phyloP scores from a whole-genome alignment of 2,113 vertebrate species.

The Lophochroa leadbeateri region DNA sequence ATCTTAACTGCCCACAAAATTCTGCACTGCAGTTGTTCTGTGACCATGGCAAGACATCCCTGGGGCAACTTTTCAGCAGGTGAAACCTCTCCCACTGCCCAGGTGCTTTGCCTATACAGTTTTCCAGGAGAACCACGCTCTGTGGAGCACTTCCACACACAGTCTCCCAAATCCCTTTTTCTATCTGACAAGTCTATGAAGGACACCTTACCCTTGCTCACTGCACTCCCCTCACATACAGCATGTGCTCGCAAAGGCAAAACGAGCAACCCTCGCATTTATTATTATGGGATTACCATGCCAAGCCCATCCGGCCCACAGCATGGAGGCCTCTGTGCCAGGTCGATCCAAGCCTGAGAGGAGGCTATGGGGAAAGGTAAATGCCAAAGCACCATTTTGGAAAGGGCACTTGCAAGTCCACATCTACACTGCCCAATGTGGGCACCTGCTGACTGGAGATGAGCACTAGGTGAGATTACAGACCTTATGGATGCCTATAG shows the following conservation, averaged over 20 bases:
- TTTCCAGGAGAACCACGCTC: not conserved
- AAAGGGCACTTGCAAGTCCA: not conserved
- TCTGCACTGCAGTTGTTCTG: not conserved
- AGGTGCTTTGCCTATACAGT: not conserved
- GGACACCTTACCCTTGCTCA: not conserved
- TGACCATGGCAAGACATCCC: rapidly evolving
- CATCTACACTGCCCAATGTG: not conserved
- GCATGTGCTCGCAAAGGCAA: not conserved
- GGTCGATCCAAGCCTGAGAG: rapidly evolving
- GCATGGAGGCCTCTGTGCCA: not conserved
- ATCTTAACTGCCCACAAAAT: not conserved
- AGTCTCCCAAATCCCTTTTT: not conserved
- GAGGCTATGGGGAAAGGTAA: not conserved
- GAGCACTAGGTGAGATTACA: rapidly evolving
- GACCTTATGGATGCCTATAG: not conserved
- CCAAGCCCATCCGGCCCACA: slow-evolving; percentile 5
- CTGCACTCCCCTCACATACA: not conserved
- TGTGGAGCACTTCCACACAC: not conserved
- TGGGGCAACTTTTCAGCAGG: not conserved
- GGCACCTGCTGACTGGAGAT: not conserved
- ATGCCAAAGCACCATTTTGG: not conserved
- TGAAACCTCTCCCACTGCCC: rapidly evolving
- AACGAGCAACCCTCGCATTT: not conserved
- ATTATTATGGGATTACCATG: not conserved
- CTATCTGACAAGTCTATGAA: not conserved